These are phyloP conservation scores for Meganola albula DNA, from an alignment of 2,888 invertebrate genomes.

Conservation along the genomic window DNA sequence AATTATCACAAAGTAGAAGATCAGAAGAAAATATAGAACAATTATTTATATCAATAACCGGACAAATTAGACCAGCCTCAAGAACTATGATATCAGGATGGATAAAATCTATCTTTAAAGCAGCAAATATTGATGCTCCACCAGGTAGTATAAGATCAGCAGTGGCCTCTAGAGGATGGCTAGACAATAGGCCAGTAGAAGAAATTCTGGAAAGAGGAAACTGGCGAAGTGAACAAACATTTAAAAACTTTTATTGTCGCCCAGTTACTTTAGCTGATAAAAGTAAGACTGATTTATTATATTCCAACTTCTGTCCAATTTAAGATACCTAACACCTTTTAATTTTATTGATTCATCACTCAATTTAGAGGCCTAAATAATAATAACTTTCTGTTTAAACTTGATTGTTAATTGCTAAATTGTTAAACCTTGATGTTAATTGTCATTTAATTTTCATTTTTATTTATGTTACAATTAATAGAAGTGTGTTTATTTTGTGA, in stretches of 20 bases:
- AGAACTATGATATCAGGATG: constrained; percentile 5
- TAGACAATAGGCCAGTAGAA: constrained; percentile 1
- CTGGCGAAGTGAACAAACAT: background rate
- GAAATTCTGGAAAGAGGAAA: constrained; percentile 4
- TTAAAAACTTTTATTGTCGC: background rate
- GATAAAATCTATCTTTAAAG: constrained; percentile 1
- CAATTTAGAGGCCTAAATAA: no score
- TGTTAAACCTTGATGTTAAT: background rate
- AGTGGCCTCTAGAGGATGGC: background rate
- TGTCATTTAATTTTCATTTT: background rate
- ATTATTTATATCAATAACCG: constrained; percentile 1
- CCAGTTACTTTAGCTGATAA: background rate
- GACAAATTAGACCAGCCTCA: constrained; percentile 1
- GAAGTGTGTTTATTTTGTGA: background rate
- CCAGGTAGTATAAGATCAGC: constrained; percentile 1
- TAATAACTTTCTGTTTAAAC: background rate
- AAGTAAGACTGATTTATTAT: background rate
- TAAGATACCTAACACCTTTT: background rate
- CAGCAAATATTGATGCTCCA: background rate
- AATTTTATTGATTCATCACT: background rate
- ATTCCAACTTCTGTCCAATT: background rate
- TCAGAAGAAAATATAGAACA: background rate
- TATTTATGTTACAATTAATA: background rate
- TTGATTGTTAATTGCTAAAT: background rate
- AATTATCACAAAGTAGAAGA: background rate